Evolutionary conservation across 2,113 vertebrate species (phyloP).

Genomic region (Xiphorhynchus elegans): DNA sequence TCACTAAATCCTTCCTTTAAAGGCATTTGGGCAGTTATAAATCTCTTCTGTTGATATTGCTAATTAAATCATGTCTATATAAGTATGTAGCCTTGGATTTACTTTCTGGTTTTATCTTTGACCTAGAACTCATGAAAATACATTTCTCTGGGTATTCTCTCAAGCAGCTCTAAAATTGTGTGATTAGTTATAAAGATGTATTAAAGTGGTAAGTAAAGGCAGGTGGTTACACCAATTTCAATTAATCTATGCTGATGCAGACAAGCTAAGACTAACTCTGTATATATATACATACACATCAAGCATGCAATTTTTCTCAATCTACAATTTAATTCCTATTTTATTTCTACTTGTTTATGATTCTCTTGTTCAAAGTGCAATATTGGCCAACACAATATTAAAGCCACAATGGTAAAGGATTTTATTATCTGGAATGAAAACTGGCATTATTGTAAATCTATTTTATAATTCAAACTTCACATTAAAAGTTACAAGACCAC

Average conservation of each 20-base stretch:
- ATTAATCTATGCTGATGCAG: not conserved
- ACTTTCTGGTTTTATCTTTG: not conserved
- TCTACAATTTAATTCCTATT: not conserved
- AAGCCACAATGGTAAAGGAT: not conserved
- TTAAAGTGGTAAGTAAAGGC: not conserved
- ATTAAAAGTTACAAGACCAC: constrained; percentile 5
- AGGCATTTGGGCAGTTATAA: not conserved
- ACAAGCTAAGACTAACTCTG: not conserved
- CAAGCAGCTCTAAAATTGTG: not conserved
- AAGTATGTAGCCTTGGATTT: not conserved
- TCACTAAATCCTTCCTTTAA: not conserved
- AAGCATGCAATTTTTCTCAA: not conserved
- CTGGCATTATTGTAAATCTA: not conserved
- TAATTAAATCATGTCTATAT: not conserved
- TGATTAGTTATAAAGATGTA: not conserved
- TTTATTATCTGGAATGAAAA: not conserved
- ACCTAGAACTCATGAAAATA: not conserved
- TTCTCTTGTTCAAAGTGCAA: not conserved
- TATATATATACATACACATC: not conserved
- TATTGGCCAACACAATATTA: not conserved
- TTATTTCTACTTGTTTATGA: not conserved
- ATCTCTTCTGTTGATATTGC: not conserved
- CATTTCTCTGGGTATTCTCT: not conserved
- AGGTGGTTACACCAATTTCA: not conserved
- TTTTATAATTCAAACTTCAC: not conserved